Evolutionary conservation across 2,797 vertebrate genomes (phyloP).

Genomic region (Gephyroberyx darwinii): DNA sequence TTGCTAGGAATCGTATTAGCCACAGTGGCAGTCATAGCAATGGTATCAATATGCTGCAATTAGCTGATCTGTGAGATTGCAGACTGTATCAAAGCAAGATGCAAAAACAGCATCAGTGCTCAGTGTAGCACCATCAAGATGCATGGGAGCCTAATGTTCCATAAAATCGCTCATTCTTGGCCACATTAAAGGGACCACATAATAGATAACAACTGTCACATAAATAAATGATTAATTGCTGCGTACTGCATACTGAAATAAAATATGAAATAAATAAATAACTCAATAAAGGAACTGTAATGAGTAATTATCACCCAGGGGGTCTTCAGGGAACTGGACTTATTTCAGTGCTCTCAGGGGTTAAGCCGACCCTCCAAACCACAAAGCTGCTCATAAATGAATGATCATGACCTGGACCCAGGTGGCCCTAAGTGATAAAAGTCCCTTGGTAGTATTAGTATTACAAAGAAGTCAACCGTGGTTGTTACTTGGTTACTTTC

Average conservation of each 20-base stretch:
- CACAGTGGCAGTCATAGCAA: slow-evolving; percentile 57
- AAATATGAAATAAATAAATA: too few relatives aligned
- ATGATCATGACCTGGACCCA: slow-evolving; percentile 1
- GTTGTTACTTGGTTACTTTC: slow-evolving; percentile 34
- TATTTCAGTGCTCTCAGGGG: slow-evolving; percentile 51
- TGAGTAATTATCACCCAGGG: slow-evolving; percentile 69
- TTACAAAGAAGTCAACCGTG: slow-evolving; percentile 11
- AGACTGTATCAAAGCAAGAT: slow-evolving; percentile 51
- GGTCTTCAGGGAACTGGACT: slow-evolving; percentile 61
- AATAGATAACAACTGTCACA: slow-evolving; percentile 78
- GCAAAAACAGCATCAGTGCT: slow-evolving; percentile 56
- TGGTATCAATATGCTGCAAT: slow-evolving; percentile 72
- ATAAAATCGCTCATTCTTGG: slow-evolving; percentile 78
- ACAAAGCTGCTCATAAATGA: slow-evolving; percentile 34
- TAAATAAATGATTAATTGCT: slow-evolving; percentile 76
- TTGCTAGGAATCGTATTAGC: slow-evolving; percentile 57
- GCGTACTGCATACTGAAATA: too few relatives aligned
- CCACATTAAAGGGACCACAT: slow-evolving; percentile 69
- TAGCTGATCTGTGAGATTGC: slow-evolving; percentile 62
- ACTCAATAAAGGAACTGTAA: slow-evolving; percentile 53
- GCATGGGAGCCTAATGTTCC: slow-evolving; percentile 73
- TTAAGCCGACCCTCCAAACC: slow-evolving; percentile 43
- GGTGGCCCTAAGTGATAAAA: background rate
- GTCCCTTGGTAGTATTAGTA: slow-evolving; percentile 15
- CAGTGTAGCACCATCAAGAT: slow-evolving; percentile 54